These are phyloP conservation scores for Ellobius talpinus DNA, from an alignment of 2,113 vertebrate genomes.

Conservation along the genomic window DNA sequence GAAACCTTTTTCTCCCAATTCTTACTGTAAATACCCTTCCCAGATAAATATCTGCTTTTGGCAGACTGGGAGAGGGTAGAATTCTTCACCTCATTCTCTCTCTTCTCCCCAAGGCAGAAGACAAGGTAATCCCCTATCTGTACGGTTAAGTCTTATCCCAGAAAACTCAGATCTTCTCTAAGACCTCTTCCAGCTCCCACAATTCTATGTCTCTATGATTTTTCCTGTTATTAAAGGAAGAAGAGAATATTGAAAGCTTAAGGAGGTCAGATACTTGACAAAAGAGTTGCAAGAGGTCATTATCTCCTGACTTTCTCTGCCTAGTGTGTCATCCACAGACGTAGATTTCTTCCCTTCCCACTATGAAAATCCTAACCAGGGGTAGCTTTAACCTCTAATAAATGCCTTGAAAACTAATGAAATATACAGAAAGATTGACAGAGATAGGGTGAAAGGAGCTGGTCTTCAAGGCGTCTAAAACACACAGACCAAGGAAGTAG, in stretches of 20 bases:
- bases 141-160: neutral
- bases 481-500: conserved; percentile 16
- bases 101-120: neutral
- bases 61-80: no score
- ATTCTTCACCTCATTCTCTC: neutral
- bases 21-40: neutral
- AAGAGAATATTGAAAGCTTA: neutral
- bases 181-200: neutral
- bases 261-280: neutral
- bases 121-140: neutral
- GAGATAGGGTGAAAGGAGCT: conserved; percentile 34
- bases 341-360: neutral
- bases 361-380: neutral
- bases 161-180: neutral
- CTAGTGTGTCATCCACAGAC: neutral
- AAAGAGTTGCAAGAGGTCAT: neutral
- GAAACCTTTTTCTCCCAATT: neutral
- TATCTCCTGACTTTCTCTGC: neutral
- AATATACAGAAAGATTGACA: neutral
- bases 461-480: conserved; percentile 21
- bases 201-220: neutral
- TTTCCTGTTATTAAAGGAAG: neutral
- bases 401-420: conserved; percentile 26
- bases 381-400: neutral
- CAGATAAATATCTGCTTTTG: neutral